Evolutionary conservation across 2,888 invertebrate species (phyloP), one percentile per base, ranked within the genome.

Genomic region (Lampropteryx suffumata): DNA sequence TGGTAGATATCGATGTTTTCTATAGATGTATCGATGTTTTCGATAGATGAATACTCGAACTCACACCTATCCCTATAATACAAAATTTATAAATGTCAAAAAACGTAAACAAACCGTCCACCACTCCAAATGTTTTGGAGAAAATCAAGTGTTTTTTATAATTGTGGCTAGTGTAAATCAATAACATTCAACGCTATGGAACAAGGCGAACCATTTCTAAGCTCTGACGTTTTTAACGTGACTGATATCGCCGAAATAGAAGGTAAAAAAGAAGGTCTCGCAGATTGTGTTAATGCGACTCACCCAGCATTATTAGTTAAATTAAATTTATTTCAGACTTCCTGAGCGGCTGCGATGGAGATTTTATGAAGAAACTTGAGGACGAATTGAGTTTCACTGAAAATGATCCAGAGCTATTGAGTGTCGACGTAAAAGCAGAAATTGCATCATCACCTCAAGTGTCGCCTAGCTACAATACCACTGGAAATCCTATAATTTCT

Each of bases 241-340:
- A 92, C 92, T 57, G 94, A 94, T 70, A 90, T 94, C 35, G 90
- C 92, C 63, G 94, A 93, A 73, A 91, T 94, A 61, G 94, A 94
- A 82, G 94, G 94, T 94, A 89, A 82, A n/a, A 7, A 6, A 13
- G 9, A 8, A 33, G 3, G 12, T 26, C 4, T 6, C n/a, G 8
- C 11, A 26, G 10, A 4, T 7, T 33, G 1, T 13, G 12, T 7
- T 14, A 27, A 4, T 27, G 34, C 29, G 34, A 34, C 34, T 29
- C 24, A 32, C 4, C 29, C 1, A 5, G 14, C 9, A 39, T 35
- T 42, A 9, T 14, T 33, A 17, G n/a, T 9, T 3, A 12, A 24
- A 17, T 41, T 28, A 28, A 13, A 51, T 47, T 42, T 45, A 35
- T 63, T 59, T 24, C 79, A 94, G 94, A 94, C 80, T 90, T 94